Base-by-base conservation (phyloP, 2,888 invertebrate genomes). In the Drosophila siamana region DNA sequence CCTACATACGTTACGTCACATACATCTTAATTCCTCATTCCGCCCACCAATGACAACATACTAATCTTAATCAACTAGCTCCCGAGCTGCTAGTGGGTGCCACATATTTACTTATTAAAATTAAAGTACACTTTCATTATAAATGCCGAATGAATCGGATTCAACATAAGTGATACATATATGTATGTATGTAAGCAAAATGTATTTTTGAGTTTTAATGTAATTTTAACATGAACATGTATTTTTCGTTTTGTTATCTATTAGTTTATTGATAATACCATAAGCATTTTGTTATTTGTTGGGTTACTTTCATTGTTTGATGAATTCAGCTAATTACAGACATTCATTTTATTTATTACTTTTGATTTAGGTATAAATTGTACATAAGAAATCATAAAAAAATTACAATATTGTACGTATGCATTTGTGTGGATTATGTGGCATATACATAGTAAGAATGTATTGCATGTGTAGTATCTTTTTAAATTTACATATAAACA, bases 301-400 rank as follows among this genome's bases (percentile, higher is more conserved):
- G 33, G 64, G 57, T 78, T 81, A 68, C 68, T 73, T 70, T 75
- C 24, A 33, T 76, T 74, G 47, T 57, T 61, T 61, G 72, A 81
- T 84, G 65, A 74, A 75, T 75, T 81, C 67, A 78, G 68, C 84
- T 81, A 80, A 84, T 81, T 81, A 81, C 82, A 86, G 78, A 86
- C 75, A 81, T 65, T 80, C 51, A 80, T 60, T 71, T 65, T 83
- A 68, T 69, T 70, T 74, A 71, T 69, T 74, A 71, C 60, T 80
- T 86, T 80, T 74, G 66, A 74, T 74, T 74, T 74, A 61, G 74
- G 66, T 80, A 65, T 80, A 80, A 69, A 78, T 78, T 77, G 55
- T 80, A 80, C 69, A 72, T 72, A 69, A 66, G 43, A 73, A 81
- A 81, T 77, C 62, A 80, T 77, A 86, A 69, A 73, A 80, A 86